Evolutionary conservation across 2,113 vertebrate genomes (phyloP), one percentile per base, ranked within the genome.

Genomic region (Melanocharis versteri): DNA sequence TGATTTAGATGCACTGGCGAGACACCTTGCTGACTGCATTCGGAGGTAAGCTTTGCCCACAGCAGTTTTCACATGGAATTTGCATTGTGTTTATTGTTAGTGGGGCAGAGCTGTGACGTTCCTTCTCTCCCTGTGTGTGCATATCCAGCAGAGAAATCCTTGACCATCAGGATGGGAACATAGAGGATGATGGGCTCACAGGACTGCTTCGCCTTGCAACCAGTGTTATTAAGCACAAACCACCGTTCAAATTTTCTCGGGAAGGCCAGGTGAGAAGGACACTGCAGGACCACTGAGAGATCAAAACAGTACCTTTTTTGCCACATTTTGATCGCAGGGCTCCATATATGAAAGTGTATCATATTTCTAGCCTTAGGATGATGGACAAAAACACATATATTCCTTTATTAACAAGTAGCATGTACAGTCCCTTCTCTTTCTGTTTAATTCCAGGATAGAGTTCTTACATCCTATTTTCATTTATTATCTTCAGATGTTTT

Each of bases 21-120:
- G 99, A 85, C 99, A 99, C 96, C 98, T 99, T 14, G 99, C 99
- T 26, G 99, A 99, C 98, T 99, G 99, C 97, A 99, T 99, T 97
- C 96, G 99, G 92, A 99, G 99, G 99, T 99, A 97, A 98, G 97
- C 20, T 87, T 93, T 95, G 50, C 66, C 65, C 42, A 47, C 83
- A 12, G 65, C 30, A 48, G 5, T 80, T 80, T 76, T 27, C 40
- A 9, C 31, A 16, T 64, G 39, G 10, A 28, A 60, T 45, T 62
- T 58, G 39, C 15, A 23, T 6, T 90, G 2, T 54, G 19, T 17
- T 51, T 22, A 11, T 56, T 90, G 30, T 44, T 78, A 30, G 9
- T 33, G 69, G 23, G 20, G 81, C 57, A 89, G 31, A 31, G 21
- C 9, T 39, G 57, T 94, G 83, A 90, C 64, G 47, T 81, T 71